Evolutionary conservation across 1,140 invertebrate species (phyloP).

Genomic region (Eufriesea mexicana): DNA sequence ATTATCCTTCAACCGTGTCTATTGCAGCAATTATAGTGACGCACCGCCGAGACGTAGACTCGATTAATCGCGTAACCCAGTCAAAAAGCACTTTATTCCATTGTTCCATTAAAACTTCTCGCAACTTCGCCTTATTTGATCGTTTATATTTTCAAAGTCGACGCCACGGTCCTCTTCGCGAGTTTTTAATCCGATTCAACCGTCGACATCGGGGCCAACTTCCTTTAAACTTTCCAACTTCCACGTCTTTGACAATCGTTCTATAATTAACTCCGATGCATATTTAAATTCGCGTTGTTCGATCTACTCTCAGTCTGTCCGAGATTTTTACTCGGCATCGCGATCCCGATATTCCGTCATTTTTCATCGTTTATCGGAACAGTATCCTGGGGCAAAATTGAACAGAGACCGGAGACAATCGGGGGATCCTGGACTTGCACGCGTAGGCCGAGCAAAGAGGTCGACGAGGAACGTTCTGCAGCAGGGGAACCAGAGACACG

Average conservation of each 20-base stretch:
- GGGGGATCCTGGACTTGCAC: background rate
- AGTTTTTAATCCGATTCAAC: background rate
- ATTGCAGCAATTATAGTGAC: background rate
- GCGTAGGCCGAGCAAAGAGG: background rate
- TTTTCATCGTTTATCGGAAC: background rate
- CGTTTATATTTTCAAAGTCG: constrained; percentile 18
- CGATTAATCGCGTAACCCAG: background rate
- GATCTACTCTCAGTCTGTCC: no score
- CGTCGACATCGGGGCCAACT: background rate
- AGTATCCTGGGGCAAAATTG: no score
- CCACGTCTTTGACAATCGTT: background rate
- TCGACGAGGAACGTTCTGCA: background rate
- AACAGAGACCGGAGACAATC: background rate
- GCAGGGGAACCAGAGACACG: constrained; percentile 24
- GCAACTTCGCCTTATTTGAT: background rate
- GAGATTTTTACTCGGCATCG: no score
- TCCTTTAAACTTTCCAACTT: background rate
- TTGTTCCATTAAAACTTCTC: constrained; percentile 7
- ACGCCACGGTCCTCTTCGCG: background rate
- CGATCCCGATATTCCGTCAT: background rate
- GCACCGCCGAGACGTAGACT: background rate
- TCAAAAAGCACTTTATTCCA: background rate
- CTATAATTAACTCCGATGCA: background rate
- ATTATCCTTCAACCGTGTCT: background rate
- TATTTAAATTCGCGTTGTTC: background rate